A percentile compares a stretch with the other conserved stretches of the same genome.
These are phyloP conservation scores for Syrista parreyssii DNA, from an alignment of 2,888 invertebrate genomes.

Conservation along the genomic window DNA sequence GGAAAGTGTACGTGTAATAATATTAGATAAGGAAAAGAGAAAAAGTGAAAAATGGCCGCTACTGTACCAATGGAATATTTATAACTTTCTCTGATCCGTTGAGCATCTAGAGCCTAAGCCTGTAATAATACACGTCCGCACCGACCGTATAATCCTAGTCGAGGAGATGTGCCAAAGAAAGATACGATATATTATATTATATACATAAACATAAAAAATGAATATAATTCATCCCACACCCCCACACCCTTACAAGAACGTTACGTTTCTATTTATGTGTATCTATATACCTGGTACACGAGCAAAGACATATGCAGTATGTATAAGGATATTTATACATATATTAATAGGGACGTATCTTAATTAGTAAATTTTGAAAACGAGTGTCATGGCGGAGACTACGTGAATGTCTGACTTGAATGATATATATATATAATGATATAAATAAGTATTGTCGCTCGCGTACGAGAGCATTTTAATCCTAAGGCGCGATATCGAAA, in stretches of 20 bases:
- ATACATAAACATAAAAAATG: neutral
- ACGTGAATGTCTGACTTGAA: neutral
- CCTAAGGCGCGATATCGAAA: neutral
- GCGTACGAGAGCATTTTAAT: neutral
- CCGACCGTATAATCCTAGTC: slow-evolving; percentile 23
- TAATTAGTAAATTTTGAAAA: neutral
- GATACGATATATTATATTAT: slow-evolving; percentile 20
- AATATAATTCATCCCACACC: neutral
- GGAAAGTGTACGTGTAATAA: neutral
- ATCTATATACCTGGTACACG: slow-evolving; percentile 12
- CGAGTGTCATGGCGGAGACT: neutral
- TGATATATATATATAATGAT: slow-evolving; percentile 20
- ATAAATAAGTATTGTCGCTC: neutral
- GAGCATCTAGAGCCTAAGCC: neutral
- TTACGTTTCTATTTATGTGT: slow-evolving; percentile 47
- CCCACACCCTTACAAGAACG: slow-evolving; percentile 23
- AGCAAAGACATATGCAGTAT: neutral
- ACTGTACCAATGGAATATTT: neutral
- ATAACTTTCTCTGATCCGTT: neutral
- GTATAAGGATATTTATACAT: neutral
- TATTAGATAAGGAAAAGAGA: neutral
- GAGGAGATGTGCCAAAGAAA: slow-evolving; percentile 55
- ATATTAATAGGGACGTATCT: neutral
- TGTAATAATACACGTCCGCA: neutral
- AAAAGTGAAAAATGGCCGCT: neutral